Evolutionary conservation across 2,888 invertebrate species (phyloP), one percentile per base, ranked within the genome.

Genomic region (Azorinus chamasolen): DNA sequence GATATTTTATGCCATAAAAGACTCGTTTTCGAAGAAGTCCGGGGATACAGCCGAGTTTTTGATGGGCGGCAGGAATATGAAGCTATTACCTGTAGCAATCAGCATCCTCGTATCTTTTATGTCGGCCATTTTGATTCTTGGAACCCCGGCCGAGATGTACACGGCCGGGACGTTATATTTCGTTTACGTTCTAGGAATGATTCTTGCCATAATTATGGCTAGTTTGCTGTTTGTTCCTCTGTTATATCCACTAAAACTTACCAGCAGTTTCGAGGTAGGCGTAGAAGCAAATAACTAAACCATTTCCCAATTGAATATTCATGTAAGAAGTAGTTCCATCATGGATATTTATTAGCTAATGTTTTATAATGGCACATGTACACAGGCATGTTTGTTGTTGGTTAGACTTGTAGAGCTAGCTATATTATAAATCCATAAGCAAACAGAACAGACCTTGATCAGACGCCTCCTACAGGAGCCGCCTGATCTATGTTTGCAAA

Each of bases 31-130:
- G 14, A 70, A 83, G 16, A 79, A 74, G 8, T 83, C 87, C 53
- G 76, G 74, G 22, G 84, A 88, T 16, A 87, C 88, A 0, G 62
- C 68, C 54, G 90, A 90, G 46, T 90, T 88, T 57, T 80, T 90
- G 2, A 85, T 90, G 88, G 91, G 89, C 16, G 85, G 88, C 20
- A 72, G 90, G 41, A 76, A 86, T 37, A 89, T 91, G 91, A 64
- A 72, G 24, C 70, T 90, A 14, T 57, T 87, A 39, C 91, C 91
- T 10, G 88, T 91, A 5, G 80, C 91, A 0, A 82, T 91, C 54
- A 90, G 90, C 22, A 83, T 91, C 41, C 84, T 91, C 27, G 91
- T 91, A 3, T 88, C 87, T 24, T 91, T 91, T 70, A 91, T 91
- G 88, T 90, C 90, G 5, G 91, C 91, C 73, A 90, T 91, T 51